Base-by-base conservation (phyloP, 1,140 invertebrate species). In the Manduca sexta region DNA sequence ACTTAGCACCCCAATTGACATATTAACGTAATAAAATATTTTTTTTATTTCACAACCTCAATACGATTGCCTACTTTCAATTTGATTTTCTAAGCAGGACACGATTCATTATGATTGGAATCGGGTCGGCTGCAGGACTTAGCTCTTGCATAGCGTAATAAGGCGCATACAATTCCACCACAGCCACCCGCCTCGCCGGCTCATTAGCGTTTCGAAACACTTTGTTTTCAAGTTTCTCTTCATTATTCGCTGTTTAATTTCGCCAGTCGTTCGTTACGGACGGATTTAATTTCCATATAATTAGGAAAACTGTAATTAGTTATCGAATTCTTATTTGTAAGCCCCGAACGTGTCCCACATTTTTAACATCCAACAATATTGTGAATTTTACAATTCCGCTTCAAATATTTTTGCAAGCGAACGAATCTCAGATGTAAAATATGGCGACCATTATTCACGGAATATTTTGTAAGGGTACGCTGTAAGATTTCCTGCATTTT, bases 391-490 rank as follows among this genome's bases (percentile, higher is more conserved):
- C n/a, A 35, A n/a, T 35, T 35, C n/a, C n/a, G n/a, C 13, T 1
- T 5, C 13, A n/a, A 35, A 35, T 35, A 35, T 26, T 48, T 47
- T 40, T 40, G 37, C 45, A 48, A 39, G 37, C 29, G 30, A 41
- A 48, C 30, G 39, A 48, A 39, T 40, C 35, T 48, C 21, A 35
- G 26, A 21, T 29, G 45, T 33, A 48, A 48, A 21, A 48, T 39
- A 48, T 48, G 38, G 45, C 21, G 39, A 35, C 29, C 45, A 15
- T 48, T 48, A 48, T 3, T 48, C 45, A 41, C 37, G 37, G 15
- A 35, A 26, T 40, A 48, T 39, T 26, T 48, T 40, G n/a, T 35
- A 35, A 14, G 13, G 13, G 13, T 35, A 35, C n/a, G n/a, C 5
- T 26, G 1, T 26, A 26, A 26, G 21, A 26, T 26, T 26, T 26